Percentiles rank a stretch among this genome's conserved stretches.
Conservation (phyloP, 2,113 vertebrate genomes). For the Ammodytes dubius region DNA sequence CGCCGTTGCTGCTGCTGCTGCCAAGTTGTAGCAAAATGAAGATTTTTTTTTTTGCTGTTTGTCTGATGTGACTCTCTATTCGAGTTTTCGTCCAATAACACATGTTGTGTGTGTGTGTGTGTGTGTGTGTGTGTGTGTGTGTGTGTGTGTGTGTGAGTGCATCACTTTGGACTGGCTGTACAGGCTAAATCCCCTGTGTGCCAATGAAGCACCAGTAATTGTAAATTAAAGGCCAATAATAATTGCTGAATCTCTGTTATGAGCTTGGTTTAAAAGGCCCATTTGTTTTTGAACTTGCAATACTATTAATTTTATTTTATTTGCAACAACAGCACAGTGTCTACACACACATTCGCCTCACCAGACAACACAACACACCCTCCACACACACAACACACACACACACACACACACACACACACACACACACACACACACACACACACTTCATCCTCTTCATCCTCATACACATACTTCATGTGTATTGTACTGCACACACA, state of each 20-base stretch:
- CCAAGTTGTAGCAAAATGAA: slow-evolving; percentile 47
- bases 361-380: no score
- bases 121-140: background rate
- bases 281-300: background rate
- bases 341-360: no score
- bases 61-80: background rate
- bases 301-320: slow-evolving; percentile 19
- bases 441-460: background rate
- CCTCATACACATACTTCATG: slow-evolving; percentile 30
- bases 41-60: slow-evolving; percentile 20
- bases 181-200: background rate
- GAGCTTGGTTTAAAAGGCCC: background rate
- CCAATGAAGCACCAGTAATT: slow-evolving; percentile 3
- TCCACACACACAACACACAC: slow-evolving; percentile 1
- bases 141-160: background rate
- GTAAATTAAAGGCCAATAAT: slow-evolving; percentile 11
- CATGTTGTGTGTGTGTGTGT: no score
- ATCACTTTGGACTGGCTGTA: slow-evolving; percentile 13
- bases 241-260: background rate
- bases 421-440: slow-evolving; percentile 21
- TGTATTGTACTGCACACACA: slow-evolving; percentile 30
- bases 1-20: slow-evolving; percentile 9
- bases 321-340: slow-evolving; percentile 18
- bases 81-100: background rate
- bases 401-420: slow-evolving; percentile 3